Evolutionary conservation across 2,888 invertebrate genomes (phyloP).

Genomic region (Tachina fera): DNA sequence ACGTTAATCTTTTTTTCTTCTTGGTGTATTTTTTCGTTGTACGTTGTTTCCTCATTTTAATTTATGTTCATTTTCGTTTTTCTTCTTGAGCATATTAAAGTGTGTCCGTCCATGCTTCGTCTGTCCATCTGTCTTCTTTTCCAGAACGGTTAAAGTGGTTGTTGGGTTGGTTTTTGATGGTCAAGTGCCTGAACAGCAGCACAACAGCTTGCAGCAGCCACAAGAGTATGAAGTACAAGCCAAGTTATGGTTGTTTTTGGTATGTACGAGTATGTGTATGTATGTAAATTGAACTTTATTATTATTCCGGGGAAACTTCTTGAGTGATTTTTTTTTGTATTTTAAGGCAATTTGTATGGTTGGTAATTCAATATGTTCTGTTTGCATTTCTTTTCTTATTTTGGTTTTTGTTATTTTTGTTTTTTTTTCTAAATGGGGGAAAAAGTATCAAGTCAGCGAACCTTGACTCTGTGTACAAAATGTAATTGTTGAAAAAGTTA

Average conservation of each 20-base stretch:
- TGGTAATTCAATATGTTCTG: constrained; percentile 33
- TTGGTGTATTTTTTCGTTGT: background rate
- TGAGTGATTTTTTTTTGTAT: background rate
- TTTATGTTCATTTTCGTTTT: constrained; percentile 39
- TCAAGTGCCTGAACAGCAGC: constrained; percentile 46
- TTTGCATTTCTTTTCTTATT: constrained; percentile 4
- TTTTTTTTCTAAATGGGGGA: background rate
- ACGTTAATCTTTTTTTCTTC: constrained; percentile 7
- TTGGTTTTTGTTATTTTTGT: background rate
- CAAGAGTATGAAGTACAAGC: constrained; percentile 8
- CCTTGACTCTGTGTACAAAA: constrained; percentile 48
- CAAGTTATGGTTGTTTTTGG: background rate
- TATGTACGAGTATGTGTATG: background rate
- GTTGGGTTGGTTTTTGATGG: constrained; percentile 32
- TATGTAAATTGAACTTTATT: constrained; percentile 66
- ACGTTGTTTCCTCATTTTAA: constrained; percentile 27
- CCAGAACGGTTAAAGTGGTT: constrained; percentile 5
- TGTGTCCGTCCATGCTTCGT: background rate
- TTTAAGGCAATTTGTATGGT: constrained; percentile 14
- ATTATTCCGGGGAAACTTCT: constrained; percentile 43
- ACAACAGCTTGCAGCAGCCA: constrained; percentile 26
- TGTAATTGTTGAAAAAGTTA: constrained; percentile 20
- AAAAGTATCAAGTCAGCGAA: constrained; percentile 52
- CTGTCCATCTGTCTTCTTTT: constrained; percentile 1
- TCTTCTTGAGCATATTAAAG: constrained; percentile 13